Base-by-base conservation (phyloP, 2,797 vertebrate genomes). In the Sciaenops ocellatus region DNA sequence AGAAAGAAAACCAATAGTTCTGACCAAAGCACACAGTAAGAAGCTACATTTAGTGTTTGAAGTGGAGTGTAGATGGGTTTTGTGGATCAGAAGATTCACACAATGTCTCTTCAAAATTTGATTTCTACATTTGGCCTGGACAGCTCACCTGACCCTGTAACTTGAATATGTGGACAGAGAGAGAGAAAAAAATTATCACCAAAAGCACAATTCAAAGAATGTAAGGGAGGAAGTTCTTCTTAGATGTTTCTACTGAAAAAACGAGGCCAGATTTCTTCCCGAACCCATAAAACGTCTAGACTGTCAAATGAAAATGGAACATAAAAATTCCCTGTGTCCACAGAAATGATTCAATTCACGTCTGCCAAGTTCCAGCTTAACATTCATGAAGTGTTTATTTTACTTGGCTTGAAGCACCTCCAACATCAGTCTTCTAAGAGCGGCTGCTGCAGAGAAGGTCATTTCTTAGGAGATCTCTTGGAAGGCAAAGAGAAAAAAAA, bases 381-480 rank as follows among this genome's bases (percentile, higher is more conserved):
- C 92, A 85, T 93, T 93, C 88, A 63, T 57, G 44, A 84, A 84
- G 88, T 95, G 93, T 95, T 95, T 95, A 94, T 95, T 95, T 95
- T 82, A 93, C 87, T 95, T 95, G 94, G 94, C 92, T 89, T 66
- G 76, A 83, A 76, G 82, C 81, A 73, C 84, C 84, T 91, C 82
- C 79, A 75, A 82, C 93, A 94, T 94, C 93, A 86, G 90, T 91
- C 92, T 94, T 85, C 78, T 73, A 85, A 82, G 87, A 88, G 87
- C 17, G 78, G 73, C 86, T 85, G 72, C 62, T 85, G 87, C 76
- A 85, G 87, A 77, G 84, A 90, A 91, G 91, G 86, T 92, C 89
- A 90, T 89, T 89, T 79, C 83, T 86, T 84, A 83, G 83, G 84
- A 90, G 87, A 90, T 84, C 69, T 88, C 85, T 85, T 64, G 51